Conservation (phyloP, 2,113 vertebrate species). For the Ictalurus punctatus region DNA sequence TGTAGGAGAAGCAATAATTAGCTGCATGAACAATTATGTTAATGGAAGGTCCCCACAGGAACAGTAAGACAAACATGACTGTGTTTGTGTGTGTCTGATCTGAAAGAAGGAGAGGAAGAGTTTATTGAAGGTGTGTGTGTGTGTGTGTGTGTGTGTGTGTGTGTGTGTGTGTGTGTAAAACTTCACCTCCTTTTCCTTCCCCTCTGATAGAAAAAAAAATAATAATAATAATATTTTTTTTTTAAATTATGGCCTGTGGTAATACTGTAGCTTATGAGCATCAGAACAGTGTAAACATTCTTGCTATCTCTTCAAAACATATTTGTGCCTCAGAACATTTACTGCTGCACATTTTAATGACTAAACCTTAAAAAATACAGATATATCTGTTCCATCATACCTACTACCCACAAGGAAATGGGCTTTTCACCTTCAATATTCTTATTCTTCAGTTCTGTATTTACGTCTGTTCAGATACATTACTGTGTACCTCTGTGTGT, state of each 20-base stretch:
- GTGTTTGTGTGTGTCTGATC: background rate
- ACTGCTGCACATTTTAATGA: conserved; percentile 32
- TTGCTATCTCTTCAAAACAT: conserved; percentile 41
- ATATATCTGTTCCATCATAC: conserved; percentile 20
- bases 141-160: background rate
- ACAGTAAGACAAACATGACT: background rate
- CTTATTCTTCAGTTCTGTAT: background rate
- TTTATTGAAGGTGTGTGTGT: no score
- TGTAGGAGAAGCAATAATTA: background rate
- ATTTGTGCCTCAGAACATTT: conserved; percentile 38
- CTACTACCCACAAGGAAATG: conserved; percentile 1
- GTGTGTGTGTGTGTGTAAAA: background rate
- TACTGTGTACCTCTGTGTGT: conserved; percentile 62
- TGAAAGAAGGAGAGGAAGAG: background rate
- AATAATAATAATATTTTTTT: no score
- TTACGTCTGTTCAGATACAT: background rate
- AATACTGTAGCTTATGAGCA: conserved; percentile 20
- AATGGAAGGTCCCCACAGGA: background rate
- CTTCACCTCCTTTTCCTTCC: conserved; percentile 1
- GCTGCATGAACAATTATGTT: background rate
- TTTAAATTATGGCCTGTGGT: conserved; percentile 27
- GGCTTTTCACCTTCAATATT: background rate
- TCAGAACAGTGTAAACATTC: conserved; percentile 31
- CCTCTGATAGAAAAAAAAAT: conserved; percentile 22
- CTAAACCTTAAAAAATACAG: conserved; percentile 27